Percentiles rank a stretch among this genome's conserved stretches.
Evolutionary conservation across 1,140 invertebrate species (phyloP).

Genomic region (Drosophila nasuta): DNA sequence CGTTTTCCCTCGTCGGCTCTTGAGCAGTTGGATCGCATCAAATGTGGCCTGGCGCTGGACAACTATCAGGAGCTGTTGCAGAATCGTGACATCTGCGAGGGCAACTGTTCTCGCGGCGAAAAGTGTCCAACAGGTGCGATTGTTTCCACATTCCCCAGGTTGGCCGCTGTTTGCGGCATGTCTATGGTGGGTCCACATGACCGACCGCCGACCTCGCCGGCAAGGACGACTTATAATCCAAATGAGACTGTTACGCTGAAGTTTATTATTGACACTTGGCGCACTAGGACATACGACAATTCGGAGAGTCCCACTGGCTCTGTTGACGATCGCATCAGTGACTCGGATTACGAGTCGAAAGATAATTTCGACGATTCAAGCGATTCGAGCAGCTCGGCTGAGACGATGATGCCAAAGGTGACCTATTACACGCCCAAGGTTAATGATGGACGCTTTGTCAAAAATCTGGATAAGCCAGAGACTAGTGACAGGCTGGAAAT

Average conservation of each 20-base stretch:
- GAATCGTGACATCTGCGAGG: constrained; percentile 92
- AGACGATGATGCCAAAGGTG: constrained; percentile 61
- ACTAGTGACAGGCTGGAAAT: constrained; percentile 4
- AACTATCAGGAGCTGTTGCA: constrained; percentile 92
- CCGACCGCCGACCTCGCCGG: background rate
- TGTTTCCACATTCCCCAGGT: constrained; percentile 18
- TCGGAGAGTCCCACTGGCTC: no score
- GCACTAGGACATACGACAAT: constrained; percentile 3
- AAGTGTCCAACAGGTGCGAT: constrained; percentile 91
- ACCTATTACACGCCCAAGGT: constrained; percentile 44
- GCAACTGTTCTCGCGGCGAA: constrained; percentile 92
- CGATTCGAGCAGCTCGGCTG: constrained; percentile 24
- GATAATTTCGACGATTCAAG: background rate
- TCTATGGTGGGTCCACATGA: background rate
- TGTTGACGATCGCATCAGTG: background rate
- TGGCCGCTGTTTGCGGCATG: constrained; percentile 38
- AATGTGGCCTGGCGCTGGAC: constrained; percentile 90
- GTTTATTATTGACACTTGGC: constrained; percentile 67
- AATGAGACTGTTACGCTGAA: constrained; percentile 49
- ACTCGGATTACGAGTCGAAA: background rate
- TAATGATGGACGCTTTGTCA: constrained; percentile 55
- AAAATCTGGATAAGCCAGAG: constrained; percentile 49
- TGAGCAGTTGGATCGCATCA: constrained; percentile 90
- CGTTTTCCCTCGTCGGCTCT: constrained; percentile 92
- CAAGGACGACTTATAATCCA: background rate